Conservation (phyloP, 2,113 vertebrate genomes). For the Gobio gobio region DNA sequence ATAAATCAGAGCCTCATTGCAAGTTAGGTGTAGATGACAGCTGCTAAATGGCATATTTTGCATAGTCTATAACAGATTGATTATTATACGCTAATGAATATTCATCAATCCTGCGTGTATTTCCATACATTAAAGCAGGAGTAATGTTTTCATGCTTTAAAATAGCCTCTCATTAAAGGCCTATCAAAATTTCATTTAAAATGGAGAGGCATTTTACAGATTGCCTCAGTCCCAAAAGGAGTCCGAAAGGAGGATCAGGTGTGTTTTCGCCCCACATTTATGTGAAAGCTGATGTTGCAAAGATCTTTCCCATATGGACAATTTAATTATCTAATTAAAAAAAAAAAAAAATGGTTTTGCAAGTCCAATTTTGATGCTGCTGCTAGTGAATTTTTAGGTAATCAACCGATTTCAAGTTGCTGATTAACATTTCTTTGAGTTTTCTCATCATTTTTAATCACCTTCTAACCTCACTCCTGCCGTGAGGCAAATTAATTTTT, state of each 20-base stretch:
- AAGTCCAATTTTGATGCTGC: neutral
- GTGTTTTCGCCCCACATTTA: slow-evolving; percentile 12
- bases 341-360: neutral
- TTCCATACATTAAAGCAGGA: slow-evolving; percentile 1
- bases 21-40: slow-evolving; percentile 22
- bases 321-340: neutral
- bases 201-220: neutral
- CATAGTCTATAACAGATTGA: slow-evolving; percentile 21
- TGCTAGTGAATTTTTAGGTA: neutral
- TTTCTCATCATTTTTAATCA: neutral
- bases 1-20: neutral
- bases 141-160: slow-evolving; percentile 14
- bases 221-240: neutral
- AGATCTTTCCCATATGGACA: neutral
- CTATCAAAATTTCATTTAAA: slow-evolving; percentile 40
- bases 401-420: neutral
- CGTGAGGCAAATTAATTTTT: neutral
- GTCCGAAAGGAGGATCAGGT: slow-evolving; percentile 9
- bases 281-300: neutral
- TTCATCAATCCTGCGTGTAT: slow-evolving; percentile 28
- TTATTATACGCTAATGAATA: slow-evolving; percentile 28
- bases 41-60: slow-evolving; percentile 30
- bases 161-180: slow-evolving; percentile 45
- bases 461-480: neutral
- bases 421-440: neutral